phyloP scores from a whole-genome alignment of 2,797 vertebrate genomes.

The Triplophysa yarkandensis region DNA sequence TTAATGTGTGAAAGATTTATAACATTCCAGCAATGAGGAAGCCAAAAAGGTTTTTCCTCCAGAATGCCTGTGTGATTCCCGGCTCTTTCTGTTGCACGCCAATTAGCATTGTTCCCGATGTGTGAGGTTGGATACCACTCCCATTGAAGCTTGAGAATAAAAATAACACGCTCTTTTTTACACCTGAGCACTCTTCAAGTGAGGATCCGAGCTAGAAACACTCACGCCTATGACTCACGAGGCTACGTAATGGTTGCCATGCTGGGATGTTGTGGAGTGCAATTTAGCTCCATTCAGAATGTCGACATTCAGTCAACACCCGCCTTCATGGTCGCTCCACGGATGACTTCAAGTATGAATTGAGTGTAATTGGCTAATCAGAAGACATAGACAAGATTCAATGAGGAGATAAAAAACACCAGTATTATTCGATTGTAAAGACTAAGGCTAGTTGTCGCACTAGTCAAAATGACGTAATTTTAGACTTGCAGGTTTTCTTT shows the following conservation, averaged over 20 bases:
- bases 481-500: no score
- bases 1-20: constrained; percentile 16
- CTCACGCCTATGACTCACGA: constrained; percentile 2
- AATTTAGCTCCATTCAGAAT: constrained; percentile 44
- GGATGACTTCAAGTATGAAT: constrained; percentile 34
- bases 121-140: constrained; percentile 54
- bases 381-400: constrained; percentile 9
- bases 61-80: background rate
- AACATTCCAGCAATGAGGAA: constrained; percentile 14
- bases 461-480: no score
- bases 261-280: constrained; percentile 3
- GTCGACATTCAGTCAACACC: constrained; percentile 24
- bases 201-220: constrained; percentile 31
- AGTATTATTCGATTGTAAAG: background rate
- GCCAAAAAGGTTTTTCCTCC: background rate
- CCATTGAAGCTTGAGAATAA: constrained; percentile 48
- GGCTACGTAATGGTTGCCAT: constrained; percentile 7
- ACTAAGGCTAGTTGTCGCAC: background rate
- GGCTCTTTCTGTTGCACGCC: constrained; percentile 35
- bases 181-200: constrained; percentile 58
- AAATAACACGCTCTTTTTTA: constrained; percentile 64
- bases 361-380: constrained; percentile 25
- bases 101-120: constrained; percentile 71
- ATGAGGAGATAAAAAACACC: constrained; percentile 11
- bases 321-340: constrained; percentile 10